Evolutionary conservation across 2,888 invertebrate genomes (phyloP).

Genomic region (Aspidiotus destructor): DNA sequence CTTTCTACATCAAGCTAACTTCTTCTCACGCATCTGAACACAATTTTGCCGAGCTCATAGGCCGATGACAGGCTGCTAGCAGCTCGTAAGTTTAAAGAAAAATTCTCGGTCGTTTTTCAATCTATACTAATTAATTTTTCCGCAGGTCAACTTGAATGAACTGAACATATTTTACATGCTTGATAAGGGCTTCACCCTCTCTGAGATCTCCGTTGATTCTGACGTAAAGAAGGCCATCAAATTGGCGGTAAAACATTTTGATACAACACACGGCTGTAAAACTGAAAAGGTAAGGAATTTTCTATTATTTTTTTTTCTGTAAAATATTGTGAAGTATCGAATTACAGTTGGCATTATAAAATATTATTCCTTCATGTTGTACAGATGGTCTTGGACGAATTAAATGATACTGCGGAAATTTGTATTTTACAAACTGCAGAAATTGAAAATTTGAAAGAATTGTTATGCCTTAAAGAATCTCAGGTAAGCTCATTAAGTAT

Average conservation of each 20-base stretch:
- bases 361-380: neutral
- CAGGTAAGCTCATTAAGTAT: neutral
- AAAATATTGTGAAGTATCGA: neutral
- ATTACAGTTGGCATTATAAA: neutral
- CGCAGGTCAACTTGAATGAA: slow-evolving; percentile 33
- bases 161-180: slow-evolving; percentile 33
- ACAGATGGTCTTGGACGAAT: slow-evolving; percentile 23
- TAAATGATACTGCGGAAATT: slow-evolving; percentile 21
- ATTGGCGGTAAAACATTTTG: slow-evolving; percentile 52
- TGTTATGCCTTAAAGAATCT: slow-evolving; percentile 12
- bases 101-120: too few species aligned
- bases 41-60: too few species aligned
- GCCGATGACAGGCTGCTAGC: too few species aligned
- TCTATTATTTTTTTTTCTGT: neutral
- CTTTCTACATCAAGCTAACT: too few species aligned
- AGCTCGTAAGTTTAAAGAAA: too few species aligned
- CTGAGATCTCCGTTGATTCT: slow-evolving; percentile 49
- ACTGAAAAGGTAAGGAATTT: slow-evolving; percentile 30
- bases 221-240: slow-evolving; percentile 60
- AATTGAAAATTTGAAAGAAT: slow-evolving; percentile 12
- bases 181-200: slow-evolving; percentile 13
- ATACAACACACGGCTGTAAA: slow-evolving; percentile 39
- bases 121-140: neutral
- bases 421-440: slow-evolving; percentile 22
- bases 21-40: too few species aligned